Conservation (phyloP, 2,113 vertebrate species). For the Ctenodactylus gundi region DNA sequence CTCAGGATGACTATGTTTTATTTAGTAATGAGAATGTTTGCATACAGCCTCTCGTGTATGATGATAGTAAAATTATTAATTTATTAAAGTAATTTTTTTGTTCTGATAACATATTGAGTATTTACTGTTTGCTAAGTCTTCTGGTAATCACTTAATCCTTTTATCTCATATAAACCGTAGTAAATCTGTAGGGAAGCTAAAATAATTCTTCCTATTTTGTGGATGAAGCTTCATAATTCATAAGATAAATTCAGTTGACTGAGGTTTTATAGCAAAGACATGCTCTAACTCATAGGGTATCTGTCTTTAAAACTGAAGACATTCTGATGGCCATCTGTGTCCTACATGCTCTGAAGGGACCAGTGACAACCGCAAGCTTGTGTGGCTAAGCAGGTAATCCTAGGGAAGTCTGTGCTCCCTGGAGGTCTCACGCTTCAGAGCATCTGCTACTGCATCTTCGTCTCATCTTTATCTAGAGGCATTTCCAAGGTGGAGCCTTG, state of each 20-base stretch:
- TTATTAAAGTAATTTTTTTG: neutral
- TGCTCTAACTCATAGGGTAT: neutral
- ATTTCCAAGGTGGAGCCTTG: neutral
- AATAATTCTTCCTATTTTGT: conserved; percentile 11
- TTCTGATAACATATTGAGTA: neutral
- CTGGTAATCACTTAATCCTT: neutral
- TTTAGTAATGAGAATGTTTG: neutral
- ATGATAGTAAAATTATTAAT: neutral
- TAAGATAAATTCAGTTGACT: neutral
- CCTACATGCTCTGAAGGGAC: neutral
- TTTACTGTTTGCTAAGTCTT: neutral
- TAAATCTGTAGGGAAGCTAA: neutral
- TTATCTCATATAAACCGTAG: neutral
- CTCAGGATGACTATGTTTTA: neutral
- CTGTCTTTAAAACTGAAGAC: neutral
- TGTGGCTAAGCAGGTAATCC: neutral
- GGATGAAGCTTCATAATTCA: neutral
- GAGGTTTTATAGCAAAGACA: neutral
- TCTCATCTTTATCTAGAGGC: neutral
- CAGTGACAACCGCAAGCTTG: neutral
- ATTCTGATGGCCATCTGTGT: neutral
- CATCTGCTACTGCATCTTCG: neutral
- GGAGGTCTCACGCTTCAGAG: neutral
- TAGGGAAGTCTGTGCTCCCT: neutral
- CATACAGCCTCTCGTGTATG: neutral